Percentiles rank a stretch among this genome's conserved stretches.
Conservation (phyloP, 92 coral and sea anemone genomes). For the Parazoanthus swiftii region DNA sequence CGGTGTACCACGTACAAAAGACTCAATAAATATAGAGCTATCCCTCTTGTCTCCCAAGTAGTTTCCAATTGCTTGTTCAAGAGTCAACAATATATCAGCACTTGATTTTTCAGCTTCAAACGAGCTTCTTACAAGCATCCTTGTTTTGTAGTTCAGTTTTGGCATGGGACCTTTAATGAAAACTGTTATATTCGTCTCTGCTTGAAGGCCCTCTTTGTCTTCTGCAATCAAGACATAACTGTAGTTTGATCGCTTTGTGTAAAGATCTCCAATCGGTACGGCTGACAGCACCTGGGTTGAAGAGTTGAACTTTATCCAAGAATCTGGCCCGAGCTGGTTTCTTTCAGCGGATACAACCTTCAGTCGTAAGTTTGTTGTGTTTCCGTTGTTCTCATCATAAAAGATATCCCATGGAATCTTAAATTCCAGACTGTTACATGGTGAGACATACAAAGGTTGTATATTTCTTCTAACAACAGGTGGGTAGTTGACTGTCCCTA, state of each 20-base stretch:
- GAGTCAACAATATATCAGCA: constrained; percentile 13
- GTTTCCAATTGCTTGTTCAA: constrained; percentile 16
- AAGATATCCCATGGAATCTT: constrained; percentile 46
- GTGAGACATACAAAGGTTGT: neutral
- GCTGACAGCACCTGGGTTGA: constrained; percentile 32
- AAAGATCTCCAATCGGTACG: constrained; percentile 30
- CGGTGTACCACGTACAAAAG: constrained; percentile 43
- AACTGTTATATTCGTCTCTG: constrained; percentile 36
- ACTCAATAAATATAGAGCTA: constrained; percentile 26
- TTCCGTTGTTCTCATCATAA: constrained; percentile 49
- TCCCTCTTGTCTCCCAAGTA: constrained; percentile 27
- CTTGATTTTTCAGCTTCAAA: constrained; percentile 15
- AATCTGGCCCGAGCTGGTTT: constrained; percentile 30
- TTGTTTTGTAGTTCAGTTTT: constrained; percentile 35
- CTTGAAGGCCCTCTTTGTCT: constrained; percentile 43
- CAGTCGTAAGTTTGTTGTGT: constrained; percentile 38
- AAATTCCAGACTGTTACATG: constrained; percentile 4
- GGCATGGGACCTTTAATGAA: constrained; percentile 4
- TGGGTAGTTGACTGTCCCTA: constrained; percentile 1
- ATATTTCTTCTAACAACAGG: constrained; percentile 20
- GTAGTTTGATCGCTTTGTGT: constrained; percentile 35
- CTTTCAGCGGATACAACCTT: constrained; percentile 23
- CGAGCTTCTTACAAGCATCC: constrained; percentile 29
- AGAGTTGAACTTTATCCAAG: constrained; percentile 44
- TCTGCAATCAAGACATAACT: constrained; percentile 46